These are phyloP conservation scores for Marasmarcha lunaedactyla DNA, from an alignment of 2,888 invertebrate species.

Conservation along the genomic window DNA sequence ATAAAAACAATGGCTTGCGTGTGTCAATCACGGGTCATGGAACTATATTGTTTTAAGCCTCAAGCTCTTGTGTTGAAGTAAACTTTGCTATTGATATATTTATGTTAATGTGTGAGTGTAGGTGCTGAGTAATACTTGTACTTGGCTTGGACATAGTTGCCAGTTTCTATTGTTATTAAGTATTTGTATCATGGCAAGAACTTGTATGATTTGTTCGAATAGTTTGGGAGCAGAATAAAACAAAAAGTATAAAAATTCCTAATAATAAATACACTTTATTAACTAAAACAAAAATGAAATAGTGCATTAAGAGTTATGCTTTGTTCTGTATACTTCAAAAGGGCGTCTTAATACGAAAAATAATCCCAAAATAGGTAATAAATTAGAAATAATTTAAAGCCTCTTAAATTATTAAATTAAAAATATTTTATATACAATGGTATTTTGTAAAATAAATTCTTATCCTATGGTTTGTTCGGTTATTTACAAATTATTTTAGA, in stretches of 20 bases:
- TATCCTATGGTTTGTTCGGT: not conserved
- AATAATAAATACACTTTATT: constrained; percentile 64
- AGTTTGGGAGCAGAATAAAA: no score
- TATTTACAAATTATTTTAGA: constrained; percentile 11
- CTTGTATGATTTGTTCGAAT: no score
- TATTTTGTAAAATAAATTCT: not conserved
- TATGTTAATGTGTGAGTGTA: no score
- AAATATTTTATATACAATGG: constrained; percentile 8
- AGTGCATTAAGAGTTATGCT: constrained; percentile 31
- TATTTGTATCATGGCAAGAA: no score
- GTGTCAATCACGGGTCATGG: no score
- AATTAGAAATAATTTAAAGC: constrained; percentile 33
- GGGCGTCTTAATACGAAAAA: constrained; percentile 16
- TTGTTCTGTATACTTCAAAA: constrained; percentile 19
- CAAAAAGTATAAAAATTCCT: constrained; percentile 19
- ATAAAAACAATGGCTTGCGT: no score
- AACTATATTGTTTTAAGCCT: no score
- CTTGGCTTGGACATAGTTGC: no score
- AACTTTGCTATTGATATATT: no score
- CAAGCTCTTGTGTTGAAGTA: no score
- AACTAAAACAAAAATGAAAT: constrained; percentile 47
- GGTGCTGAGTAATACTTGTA: no score
- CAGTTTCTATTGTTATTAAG: no score
- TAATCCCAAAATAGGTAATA: constrained; percentile 20
- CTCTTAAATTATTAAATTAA: constrained; percentile 28